Percentiles rank a stretch among this genome's conserved stretches.
phyloP scores from a whole-genome alignment of 1,140 invertebrate species.

The Lepeophtheirus salmonis region DNA sequence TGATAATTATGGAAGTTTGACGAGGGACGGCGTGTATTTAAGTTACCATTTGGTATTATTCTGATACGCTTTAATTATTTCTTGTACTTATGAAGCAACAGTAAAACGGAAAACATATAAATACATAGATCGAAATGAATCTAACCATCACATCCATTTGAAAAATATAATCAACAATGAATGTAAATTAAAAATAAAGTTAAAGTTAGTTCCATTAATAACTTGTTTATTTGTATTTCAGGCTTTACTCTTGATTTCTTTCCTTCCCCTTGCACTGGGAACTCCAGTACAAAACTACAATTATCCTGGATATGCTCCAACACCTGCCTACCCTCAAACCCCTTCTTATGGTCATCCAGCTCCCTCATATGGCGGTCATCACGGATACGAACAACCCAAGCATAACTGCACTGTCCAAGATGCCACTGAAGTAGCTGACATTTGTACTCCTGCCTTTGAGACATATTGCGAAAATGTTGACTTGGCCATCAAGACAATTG shows the following conservation, averaged over 20 bases:
- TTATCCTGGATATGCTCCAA: background rate
- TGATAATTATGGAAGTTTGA: too few species aligned
- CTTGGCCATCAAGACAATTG: background rate
- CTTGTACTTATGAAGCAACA: too few species aligned
- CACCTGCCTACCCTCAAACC: background rate
- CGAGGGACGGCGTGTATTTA: too few species aligned
- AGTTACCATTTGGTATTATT: too few species aligned
- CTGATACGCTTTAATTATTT: too few species aligned
- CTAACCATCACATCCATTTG: too few species aligned
- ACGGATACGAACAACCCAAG: constrained; percentile 14
- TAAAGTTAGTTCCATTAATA: background rate
- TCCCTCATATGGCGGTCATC: constrained; percentile 2
- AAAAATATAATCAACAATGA: too few species aligned
- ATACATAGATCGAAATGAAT: too few species aligned
- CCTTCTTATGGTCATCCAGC: background rate
- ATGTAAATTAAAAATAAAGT: background rate
- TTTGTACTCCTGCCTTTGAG: constrained; percentile 10
- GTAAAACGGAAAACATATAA: too few species aligned
- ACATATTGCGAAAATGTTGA: constrained; percentile 2
- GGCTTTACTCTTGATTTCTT: background rate
- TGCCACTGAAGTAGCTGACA: constrained; percentile 1
- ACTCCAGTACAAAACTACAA: background rate
- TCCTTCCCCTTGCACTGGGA: background rate
- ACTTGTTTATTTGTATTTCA: background rate
- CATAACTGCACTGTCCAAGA: constrained; percentile 11